Evolutionary conservation across 1,140 invertebrate species (phyloP).

Genomic region (Limonius californicus): DNA sequence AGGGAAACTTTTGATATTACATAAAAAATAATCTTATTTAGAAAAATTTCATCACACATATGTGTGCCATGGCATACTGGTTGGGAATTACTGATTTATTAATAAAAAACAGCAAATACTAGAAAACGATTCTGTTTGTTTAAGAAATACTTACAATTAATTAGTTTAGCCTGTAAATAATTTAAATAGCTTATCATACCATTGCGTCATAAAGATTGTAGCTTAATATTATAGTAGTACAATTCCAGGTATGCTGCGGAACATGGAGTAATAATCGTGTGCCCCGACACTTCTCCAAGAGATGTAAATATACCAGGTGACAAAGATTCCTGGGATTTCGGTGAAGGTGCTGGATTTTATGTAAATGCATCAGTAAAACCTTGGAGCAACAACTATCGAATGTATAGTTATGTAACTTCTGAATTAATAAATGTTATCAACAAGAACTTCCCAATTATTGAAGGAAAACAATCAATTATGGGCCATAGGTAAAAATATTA

Average conservation of each 20-base stretch:
- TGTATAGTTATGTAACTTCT: slow-evolving; percentile 94
- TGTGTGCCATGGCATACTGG: too few species aligned
- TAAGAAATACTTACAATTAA: neutral
- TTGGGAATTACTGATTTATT: too few species aligned
- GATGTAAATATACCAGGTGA: slow-evolving; percentile 86
- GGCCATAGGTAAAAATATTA: slow-evolving; percentile 67
- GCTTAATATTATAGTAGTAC: too few species aligned
- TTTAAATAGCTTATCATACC: neutral
- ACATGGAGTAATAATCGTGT: slow-evolving; percentile 79
- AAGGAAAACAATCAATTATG: slow-evolving; percentile 71
- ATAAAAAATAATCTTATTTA: too few species aligned
- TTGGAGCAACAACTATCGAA: slow-evolving; percentile 92
- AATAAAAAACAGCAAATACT: too few species aligned
- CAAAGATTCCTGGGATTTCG: slow-evolving; percentile 90
- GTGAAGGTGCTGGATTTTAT: slow-evolving; percentile 94
- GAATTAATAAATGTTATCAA: slow-evolving; percentile 82
- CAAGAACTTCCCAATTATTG: slow-evolving; percentile 63
- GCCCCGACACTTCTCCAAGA: slow-evolving; percentile 94
- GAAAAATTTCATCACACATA: too few species aligned
- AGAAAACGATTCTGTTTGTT: too few species aligned
- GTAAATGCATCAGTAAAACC: slow-evolving; percentile 86
- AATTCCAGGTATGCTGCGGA: slow-evolving; percentile 73
- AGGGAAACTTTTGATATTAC: too few species aligned
- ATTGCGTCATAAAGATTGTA: too few species aligned
- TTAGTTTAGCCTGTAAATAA: neutral